Evolutionary conservation across 2,797 vertebrate species (phyloP), one percentile per base, ranked within the genome.

Genomic region (Pempheris klunzingeri): DNA sequence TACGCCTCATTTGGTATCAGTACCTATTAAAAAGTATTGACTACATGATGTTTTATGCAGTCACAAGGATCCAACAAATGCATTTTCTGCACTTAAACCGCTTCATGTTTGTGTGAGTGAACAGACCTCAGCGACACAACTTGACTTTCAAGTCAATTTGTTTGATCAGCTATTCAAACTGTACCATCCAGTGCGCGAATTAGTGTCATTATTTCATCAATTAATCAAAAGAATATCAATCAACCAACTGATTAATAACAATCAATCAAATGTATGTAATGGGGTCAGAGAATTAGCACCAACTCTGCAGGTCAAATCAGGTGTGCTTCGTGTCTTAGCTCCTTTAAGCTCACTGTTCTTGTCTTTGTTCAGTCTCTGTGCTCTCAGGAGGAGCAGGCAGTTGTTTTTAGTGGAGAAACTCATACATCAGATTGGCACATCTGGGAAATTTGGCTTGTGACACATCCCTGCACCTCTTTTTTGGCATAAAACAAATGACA

Each of bases 11-110:
- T 50, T 67, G 36, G 64, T 64, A 64, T 76, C 71, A 74, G 50
- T 65, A 73, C 49, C 66, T 60, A 70, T 80, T 87, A 81, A 77
- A 84, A 66, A 7, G 0, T 47, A 90, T 84, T 78, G 82, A 89
- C 84, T 49, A 68, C 15, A 26, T 74, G 38, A 77, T 82, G 58
- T 76, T 75, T 85, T 68, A 75, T 70, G 18, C 67, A 81, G 55
- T 77, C 41, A 44, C 39, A 53, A 41, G 64, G 66, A 72, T 50
- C 43, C 69, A n/a, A 11, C 43, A 75, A 73, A 77, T 54, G 43
- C 39, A 57, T n/a, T 34, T n/a, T 68, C 52, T 80, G 50, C 69
- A 54, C 53, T 78, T 78, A 77, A 73, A 73, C 24, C 63, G 50
- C 32, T 54, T 24, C n/a, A 47, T 65, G 77, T 71, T 61, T 78